Evolutionary conservation across 2,888 invertebrate genomes (phyloP).

Genomic region (Synergus japonicus): DNA sequence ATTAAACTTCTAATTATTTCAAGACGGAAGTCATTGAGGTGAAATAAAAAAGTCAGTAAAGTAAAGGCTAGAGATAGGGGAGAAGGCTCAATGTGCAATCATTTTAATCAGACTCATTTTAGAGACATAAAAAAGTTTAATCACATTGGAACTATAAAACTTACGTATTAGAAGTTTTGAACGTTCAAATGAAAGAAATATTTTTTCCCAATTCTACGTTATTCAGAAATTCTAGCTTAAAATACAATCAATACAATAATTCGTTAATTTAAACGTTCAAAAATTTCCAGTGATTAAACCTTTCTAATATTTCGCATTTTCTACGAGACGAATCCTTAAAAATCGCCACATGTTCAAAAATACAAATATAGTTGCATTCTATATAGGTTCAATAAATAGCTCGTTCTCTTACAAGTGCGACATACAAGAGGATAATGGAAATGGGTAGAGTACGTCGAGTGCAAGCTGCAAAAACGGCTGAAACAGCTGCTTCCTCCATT

Average conservation of each 20-base stretch:
- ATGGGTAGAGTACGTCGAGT: conserved; percentile 40
- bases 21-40: not conserved
- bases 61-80: not conserved
- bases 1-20: conserved; percentile 38
- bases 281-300: no score
- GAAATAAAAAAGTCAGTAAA: not conserved
- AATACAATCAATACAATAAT: no score
- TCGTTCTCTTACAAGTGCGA: conserved; percentile 25
- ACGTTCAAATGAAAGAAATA: no score
- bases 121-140: no score
- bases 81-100: not conserved
- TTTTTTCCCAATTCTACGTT: no score
- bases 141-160: no score
- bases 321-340: no score
- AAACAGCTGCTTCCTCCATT: conserved; percentile 48
- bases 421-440: conserved; percentile 44
- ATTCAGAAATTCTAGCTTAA: no score
- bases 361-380: not conserved
- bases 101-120: no score
- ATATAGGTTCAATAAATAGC: conserved; percentile 35
- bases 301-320: no score
- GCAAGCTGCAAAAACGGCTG: conserved; percentile 46
- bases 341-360: not conserved
- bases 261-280: no score
- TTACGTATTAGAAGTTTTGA: no score